Evolutionary conservation across 2,797 vertebrate genomes (phyloP).

Genomic region (Yasuhikotakia modesta): DNA sequence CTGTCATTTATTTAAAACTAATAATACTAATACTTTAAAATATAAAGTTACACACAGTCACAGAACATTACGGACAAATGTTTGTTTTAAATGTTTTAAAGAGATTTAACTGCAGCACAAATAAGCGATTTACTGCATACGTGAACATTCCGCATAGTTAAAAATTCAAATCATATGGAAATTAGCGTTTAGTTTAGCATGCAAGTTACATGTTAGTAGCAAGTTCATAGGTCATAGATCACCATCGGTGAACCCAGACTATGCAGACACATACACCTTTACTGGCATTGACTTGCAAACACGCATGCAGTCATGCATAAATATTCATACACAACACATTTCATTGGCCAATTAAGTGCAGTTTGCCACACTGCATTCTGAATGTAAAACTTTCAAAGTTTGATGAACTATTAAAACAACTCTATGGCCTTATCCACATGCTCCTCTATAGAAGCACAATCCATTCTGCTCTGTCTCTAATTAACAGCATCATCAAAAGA

Average conservation of each 20-base stretch:
- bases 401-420: conserved; percentile 22
- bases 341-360: conserved; percentile 56
- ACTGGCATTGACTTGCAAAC: not conserved
- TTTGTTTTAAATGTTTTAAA: no score
- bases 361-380: conserved; percentile 34
- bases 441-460: conserved; percentile 49
- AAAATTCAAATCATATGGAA: conserved; percentile 49
- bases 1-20: no score
- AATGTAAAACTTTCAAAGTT: conserved; percentile 52
- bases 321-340: conserved; percentile 54
- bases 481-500: conserved; percentile 58
- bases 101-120: no score
- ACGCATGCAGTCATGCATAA: conserved; percentile 12
- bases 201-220: conserved; percentile 56
- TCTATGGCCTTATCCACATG: conserved; percentile 53
- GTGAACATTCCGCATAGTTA: conserved; percentile 53
- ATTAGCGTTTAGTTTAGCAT: conserved; percentile 14
- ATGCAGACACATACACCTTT: conserved; percentile 38
- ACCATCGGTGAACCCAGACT: conserved; percentile 59
- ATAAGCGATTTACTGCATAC: no score
- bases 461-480: conserved; percentile 53
- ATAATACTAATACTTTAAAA: no score
- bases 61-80: no score
- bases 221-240: conserved; percentile 57
- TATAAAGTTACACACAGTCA: no score